phyloP scores from a whole-genome alignment of 30 jellyfish, hydroid and myxozoan species.

The Nemopilema nomurai region DNA sequence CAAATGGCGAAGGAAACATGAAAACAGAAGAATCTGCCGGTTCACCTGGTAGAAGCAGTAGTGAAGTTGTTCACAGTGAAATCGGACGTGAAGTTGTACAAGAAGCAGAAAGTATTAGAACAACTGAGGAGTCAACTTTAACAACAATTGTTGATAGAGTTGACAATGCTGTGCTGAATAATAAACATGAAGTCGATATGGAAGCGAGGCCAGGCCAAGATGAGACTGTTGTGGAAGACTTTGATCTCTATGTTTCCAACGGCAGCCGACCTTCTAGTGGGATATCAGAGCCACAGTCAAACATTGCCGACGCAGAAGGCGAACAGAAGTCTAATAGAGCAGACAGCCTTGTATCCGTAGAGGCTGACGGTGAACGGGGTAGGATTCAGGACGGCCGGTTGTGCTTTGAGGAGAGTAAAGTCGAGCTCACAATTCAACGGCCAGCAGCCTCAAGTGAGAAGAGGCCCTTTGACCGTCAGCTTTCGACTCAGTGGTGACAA shows the following conservation, averaged over 20 bases:
- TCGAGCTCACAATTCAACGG: too few species aligned
- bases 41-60: neutral
- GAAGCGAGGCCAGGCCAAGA: slow-evolving; percentile 19
- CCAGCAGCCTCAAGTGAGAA: neutral
- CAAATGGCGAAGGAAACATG: neutral
- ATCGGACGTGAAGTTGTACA: neutral
- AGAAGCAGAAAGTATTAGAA: neutral
- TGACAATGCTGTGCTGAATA: neutral
- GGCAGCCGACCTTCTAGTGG: slow-evolving; percentile 56
- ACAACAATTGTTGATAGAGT: neutral
- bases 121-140: neutral
- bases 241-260: slow-evolving; percentile 38
- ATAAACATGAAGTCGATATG: neutral
- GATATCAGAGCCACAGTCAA: slow-evolving; percentile 28
- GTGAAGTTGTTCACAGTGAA: neutral
- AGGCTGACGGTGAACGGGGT: neutral
- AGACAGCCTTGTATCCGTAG: neutral
- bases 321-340: neutral
- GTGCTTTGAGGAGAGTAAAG: neutral
- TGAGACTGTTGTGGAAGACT: slow-evolving; percentile 35
- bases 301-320: neutral
- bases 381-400: too few species aligned
- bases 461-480: slow-evolving; percentile 10
- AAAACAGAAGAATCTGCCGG: neutral
- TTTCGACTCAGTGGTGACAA: neutral